A percentile compares a stretch with the other conserved stretches of the same genome.
phyloP scores from a whole-genome alignment of 2,888 invertebrate genomes.

The Lumbricus terrestris region DNA sequence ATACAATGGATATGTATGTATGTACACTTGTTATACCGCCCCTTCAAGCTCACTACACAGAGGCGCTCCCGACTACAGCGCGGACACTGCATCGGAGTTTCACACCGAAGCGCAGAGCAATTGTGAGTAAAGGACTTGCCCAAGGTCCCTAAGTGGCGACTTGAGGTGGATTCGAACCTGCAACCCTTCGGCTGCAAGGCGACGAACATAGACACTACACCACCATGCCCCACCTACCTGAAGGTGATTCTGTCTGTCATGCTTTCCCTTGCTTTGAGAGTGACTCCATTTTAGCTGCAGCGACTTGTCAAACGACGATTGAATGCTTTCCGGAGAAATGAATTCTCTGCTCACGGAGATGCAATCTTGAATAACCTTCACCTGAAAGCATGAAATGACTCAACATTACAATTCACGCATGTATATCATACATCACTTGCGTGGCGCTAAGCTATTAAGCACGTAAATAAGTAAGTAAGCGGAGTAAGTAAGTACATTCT shows the following conservation, averaged over 20 bases:
- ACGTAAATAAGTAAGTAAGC: not conserved
- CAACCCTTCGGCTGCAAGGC: too few relatives aligned
- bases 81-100: too few relatives aligned
- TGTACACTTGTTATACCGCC: too few relatives aligned
- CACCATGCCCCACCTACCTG: not conserved
- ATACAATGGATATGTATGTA: too few relatives aligned
- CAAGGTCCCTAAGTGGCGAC: too few relatives aligned
- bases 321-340: conserved; percentile 21
- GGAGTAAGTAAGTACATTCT: too few relatives aligned
- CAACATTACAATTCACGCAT: not conserved
- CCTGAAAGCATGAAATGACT: not conserved
- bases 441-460: not conserved
- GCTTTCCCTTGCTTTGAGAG: not conserved
- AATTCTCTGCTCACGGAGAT: conserved; percentile 17
- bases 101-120: too few relatives aligned
- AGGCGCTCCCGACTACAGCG: too few relatives aligned
- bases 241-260: not conserved
- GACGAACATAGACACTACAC: too few relatives aligned
- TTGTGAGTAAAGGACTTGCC: too few relatives aligned
- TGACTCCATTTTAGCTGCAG: not conserved
- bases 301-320: not conserved
- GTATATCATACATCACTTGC: not conserved
- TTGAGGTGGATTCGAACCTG: too few relatives aligned
- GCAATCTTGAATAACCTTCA: conserved; percentile 9
- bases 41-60: too few relatives aligned